A percentile compares a stretch with the other conserved stretches of the same genome.
Evolutionary conservation across 2,797 vertebrate genomes (phyloP).

Genomic region (Benthosema pterotum): DNA sequence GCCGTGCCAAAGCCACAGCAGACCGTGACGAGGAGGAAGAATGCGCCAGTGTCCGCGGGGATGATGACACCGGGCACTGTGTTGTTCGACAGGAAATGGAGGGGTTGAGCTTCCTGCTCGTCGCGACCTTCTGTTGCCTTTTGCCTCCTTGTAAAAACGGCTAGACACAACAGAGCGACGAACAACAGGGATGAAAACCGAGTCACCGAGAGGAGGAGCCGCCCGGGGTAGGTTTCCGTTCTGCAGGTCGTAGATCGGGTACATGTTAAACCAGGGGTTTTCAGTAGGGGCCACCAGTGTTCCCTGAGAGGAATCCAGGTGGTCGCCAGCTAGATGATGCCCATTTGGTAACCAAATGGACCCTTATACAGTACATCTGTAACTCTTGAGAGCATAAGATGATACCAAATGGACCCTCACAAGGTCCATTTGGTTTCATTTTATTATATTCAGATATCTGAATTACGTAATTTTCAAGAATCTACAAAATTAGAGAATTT

Average conservation of each 20-base stretch:
- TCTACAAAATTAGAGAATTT: no score
- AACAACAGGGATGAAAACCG: constrained; percentile 40
- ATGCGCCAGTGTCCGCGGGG: constrained; percentile 58
- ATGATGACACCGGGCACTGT: constrained; percentile 44
- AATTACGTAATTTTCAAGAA: no score
- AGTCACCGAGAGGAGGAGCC: constrained; percentile 6
- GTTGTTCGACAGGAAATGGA: constrained; percentile 63
- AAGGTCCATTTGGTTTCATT: no score
- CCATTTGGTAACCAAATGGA: no score
- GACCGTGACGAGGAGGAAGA: constrained; percentile 51
- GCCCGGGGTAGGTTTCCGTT: not conserved
- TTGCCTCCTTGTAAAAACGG: constrained; percentile 22
- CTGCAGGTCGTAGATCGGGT: not conserved
- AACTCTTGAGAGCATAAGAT: no score
- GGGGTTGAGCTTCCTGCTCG: constrained; percentile 60
- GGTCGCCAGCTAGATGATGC: no score
- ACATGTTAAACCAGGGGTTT: not conserved
- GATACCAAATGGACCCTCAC: no score
- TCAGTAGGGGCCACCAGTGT: no score
- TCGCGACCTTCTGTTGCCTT: constrained; percentile 40
- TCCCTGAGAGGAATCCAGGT: no score
- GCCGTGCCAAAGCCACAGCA: constrained; percentile 66
- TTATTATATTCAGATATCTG: no score
- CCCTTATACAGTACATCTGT: no score
- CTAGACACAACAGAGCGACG: constrained; percentile 62